Evolutionary conservation across 2,113 vertebrate genomes (phyloP).

Genomic region (Propithecus coquereli): DNA sequence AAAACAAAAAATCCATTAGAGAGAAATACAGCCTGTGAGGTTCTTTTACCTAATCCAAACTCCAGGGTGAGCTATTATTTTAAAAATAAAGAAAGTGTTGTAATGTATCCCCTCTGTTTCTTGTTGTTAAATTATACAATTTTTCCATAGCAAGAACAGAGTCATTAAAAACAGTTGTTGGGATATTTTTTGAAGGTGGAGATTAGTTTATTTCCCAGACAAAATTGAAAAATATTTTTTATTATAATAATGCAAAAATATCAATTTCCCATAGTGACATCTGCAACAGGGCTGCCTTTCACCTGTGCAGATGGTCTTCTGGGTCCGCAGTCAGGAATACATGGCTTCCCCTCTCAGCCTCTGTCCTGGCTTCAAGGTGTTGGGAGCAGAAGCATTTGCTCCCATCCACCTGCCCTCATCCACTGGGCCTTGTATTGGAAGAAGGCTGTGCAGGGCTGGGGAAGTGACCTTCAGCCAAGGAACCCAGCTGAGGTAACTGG

Average conservation of each 20-base stretch:
- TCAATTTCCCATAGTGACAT: background rate
- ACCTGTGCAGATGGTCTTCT: background rate
- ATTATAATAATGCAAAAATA: background rate
- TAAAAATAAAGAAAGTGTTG: slow-evolving; percentile 16
- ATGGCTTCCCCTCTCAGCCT: background rate
- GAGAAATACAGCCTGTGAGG: background rate
- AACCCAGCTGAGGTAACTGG: background rate
- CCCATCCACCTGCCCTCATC: background rate
- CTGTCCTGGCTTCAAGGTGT: background rate
- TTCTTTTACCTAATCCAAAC: slow-evolving; percentile 5
- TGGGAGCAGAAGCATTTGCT: background rate
- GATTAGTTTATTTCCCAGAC: slow-evolving; percentile 20
- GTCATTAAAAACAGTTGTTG: slow-evolving; percentile 39
- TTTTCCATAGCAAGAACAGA: slow-evolving; percentile 26
- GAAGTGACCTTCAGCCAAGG: background rate
- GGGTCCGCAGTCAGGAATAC: background rate
- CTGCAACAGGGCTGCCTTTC: background rate
- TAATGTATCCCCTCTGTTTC: background rate
- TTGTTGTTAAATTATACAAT: background rate
- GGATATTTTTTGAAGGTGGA: background rate
- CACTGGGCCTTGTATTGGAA: background rate
- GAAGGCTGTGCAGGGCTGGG: background rate
- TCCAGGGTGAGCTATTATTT: background rate
- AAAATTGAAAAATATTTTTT: slow-evolving; percentile 12
- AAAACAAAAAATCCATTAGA: background rate